phyloP scores from a whole-genome alignment of 2,888 invertebrate genomes.

The Perithous albicinctus region DNA sequence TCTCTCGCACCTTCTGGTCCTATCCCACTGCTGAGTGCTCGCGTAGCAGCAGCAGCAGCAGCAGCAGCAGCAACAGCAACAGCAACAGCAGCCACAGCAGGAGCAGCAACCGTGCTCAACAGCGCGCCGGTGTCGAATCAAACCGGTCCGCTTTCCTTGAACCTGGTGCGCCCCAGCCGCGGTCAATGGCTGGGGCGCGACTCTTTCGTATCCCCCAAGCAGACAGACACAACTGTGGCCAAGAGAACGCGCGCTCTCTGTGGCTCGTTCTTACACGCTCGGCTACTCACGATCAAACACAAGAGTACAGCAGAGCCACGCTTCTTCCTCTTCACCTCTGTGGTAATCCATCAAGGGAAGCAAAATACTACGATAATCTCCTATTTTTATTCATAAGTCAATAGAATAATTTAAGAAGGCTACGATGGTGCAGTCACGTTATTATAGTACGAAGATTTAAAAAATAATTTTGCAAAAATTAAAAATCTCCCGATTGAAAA shows the following conservation, averaged over 20 bases:
- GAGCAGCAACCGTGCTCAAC: slow-evolving; percentile 48
- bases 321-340: neutral
- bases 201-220: slow-evolving; percentile 76
- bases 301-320: neutral
- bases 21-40: slow-evolving; percentile 60
- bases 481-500: too few relatives aligned
- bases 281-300: slow-evolving; percentile 25
- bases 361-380: slow-evolving; percentile 10
- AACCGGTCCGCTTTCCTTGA: slow-evolving; percentile 83
- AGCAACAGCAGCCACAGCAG: slow-evolving; percentile 53
- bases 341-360: neutral
- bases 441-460: too few relatives aligned
- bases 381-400: slow-evolving; percentile 12
- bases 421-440: too few relatives aligned
- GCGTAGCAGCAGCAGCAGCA: slow-evolving; percentile 62
- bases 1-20: slow-evolving; percentile 76
- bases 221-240: too few relatives aligned
- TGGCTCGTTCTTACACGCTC: slow-evolving; percentile 27
- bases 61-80: too few relatives aligned
- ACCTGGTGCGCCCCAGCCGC: slow-evolving; percentile 69
- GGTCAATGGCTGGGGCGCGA: slow-evolving; percentile 83
- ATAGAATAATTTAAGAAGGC: too few relatives aligned
- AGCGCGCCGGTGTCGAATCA: slow-evolving; percentile 65
- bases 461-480: too few relatives aligned
- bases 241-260: neutral